Conservation (phyloP, 92 coral and sea anemone genomes). For the Isaurus tuberculatus region DNA sequence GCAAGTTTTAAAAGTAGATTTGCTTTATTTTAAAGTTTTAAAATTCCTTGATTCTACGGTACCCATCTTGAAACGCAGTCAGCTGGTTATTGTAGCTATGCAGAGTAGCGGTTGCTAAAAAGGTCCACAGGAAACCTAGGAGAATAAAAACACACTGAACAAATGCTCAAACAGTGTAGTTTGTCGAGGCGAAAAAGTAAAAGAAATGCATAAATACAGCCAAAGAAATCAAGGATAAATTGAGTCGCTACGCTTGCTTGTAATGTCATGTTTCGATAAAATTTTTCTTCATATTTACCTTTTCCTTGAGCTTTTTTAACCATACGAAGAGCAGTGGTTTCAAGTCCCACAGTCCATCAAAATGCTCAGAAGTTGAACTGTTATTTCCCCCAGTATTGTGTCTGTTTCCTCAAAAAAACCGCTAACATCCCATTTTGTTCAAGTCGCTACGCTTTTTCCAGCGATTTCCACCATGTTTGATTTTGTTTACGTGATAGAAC, state of each 20-base stretch:
- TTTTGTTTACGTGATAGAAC: conserved; percentile 32
- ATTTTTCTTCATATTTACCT: conserved; percentile 33
- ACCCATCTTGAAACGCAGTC: conserved; percentile 14
- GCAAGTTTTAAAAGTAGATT: conserved; percentile 19
- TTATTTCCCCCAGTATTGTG: conserved; percentile 29
- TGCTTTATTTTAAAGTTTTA: conserved; percentile 23
- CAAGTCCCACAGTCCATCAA: conserved; percentile 31
- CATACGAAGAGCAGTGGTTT: conserved; percentile 12
- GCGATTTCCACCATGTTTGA: conserved; percentile 43
- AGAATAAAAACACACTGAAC: too few relatives aligned
- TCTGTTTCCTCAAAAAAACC: conserved; percentile 21
- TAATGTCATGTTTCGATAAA: conserved; percentile 30
- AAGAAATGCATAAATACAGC: conserved; percentile 26
- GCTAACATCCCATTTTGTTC: conserved; percentile 26
- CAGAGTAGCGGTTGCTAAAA: too few relatives aligned
- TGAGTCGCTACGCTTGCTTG: conserved; percentile 34
- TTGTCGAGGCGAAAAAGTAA: conserved; percentile 17
- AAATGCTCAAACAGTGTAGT: conserved; percentile 32
- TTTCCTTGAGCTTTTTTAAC: conserved; percentile 13
- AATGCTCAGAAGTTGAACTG: conserved; percentile 37
- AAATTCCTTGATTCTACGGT: conserved; percentile 8
- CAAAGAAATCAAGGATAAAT: conserved; percentile 36
- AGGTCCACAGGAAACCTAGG: too few relatives aligned
- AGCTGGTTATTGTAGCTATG: too few relatives aligned
- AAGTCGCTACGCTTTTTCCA: conserved; percentile 42